Percentiles rank a stretch among this genome's conserved stretches.
Evolutionary conservation across 2,113 vertebrate species (phyloP).

Genomic region (Leptodactylus fuscus): DNA sequence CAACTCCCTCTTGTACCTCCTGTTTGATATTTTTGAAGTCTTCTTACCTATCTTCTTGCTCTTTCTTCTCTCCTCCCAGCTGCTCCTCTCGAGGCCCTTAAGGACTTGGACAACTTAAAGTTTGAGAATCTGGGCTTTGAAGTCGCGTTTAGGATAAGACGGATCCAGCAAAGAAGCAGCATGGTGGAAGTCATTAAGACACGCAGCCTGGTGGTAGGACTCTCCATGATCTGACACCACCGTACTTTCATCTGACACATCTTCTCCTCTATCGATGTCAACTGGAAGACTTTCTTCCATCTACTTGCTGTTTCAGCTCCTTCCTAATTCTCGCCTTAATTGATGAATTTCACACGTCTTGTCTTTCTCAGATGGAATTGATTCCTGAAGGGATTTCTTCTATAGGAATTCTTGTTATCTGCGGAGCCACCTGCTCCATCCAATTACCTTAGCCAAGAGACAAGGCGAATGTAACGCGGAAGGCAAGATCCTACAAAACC

Average conservation of each 20-base stretch:
- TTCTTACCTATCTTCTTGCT: background rate
- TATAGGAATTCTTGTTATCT: no score
- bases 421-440: background rate
- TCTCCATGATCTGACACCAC: background rate
- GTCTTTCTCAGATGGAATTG: background rate
- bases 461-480: background rate
- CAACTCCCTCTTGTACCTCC: background rate
- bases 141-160: background rate
- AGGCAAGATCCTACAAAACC: background rate
- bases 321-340: background rate
- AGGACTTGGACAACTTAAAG: background rate
- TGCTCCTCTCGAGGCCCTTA: background rate
- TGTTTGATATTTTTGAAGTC: background rate
- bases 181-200: background rate
- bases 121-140: background rate
- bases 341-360: background rate
- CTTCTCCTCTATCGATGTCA: background rate
- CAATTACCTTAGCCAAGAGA: background rate
- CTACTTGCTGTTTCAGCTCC: background rate
- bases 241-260: background rate
- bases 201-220: background rate
- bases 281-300: background rate
- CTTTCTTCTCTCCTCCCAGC: slow-evolving; percentile 9
- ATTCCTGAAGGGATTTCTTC: background rate
- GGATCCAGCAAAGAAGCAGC: background rate